A percentile compares a stretch with the other conserved stretches of the same genome.
These are phyloP conservation scores for Eristalis intricaria DNA, from an alignment of 2,888 invertebrate species.

Conservation along the genomic window DNA sequence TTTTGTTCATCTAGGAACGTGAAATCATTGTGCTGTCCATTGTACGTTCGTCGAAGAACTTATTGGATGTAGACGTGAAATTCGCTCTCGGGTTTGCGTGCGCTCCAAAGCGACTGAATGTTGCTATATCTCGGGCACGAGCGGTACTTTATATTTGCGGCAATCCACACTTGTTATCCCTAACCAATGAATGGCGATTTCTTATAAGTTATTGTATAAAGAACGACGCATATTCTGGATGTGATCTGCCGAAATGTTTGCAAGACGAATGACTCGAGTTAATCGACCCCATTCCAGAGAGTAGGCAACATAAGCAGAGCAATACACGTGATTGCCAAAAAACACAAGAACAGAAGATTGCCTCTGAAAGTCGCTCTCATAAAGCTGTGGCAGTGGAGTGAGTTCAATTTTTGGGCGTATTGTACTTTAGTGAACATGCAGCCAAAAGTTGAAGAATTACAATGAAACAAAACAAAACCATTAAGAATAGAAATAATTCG, in stretches of 20 bases:
- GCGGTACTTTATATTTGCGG: conserved; percentile 91
- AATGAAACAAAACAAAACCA: background rate
- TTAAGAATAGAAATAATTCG: background rate
- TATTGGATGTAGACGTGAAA: conserved; percentile 81
- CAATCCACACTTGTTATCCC: conserved; percentile 87
- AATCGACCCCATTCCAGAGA: background rate
- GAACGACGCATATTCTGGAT: conserved; percentile 87
- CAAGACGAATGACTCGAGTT: background rate
- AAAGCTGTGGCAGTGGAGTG: no score
- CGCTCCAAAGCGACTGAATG: conserved; percentile 92
- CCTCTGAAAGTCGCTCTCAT: no score
- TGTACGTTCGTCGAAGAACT: conserved; percentile 83
- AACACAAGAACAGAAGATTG: no score
- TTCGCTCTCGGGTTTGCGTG: conserved; percentile 88
- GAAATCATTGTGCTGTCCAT: conserved; percentile 88
- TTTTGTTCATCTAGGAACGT: conserved; percentile 76
- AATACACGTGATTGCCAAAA: background rate
- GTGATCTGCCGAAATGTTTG: conserved; percentile 83
- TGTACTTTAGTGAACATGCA: no score
- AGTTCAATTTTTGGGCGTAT: no score
- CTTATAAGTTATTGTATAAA: conserved; percentile 85
- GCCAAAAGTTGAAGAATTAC: background rate
- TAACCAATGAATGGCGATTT: conserved; percentile 87
- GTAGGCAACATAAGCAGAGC: no score
- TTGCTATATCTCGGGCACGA: conserved; percentile 91